A percentile compares a stretch with the other conserved stretches of the same genome.
Evolutionary conservation across 2,888 invertebrate genomes (phyloP).

Genomic region (Tuta absoluta): DNA sequence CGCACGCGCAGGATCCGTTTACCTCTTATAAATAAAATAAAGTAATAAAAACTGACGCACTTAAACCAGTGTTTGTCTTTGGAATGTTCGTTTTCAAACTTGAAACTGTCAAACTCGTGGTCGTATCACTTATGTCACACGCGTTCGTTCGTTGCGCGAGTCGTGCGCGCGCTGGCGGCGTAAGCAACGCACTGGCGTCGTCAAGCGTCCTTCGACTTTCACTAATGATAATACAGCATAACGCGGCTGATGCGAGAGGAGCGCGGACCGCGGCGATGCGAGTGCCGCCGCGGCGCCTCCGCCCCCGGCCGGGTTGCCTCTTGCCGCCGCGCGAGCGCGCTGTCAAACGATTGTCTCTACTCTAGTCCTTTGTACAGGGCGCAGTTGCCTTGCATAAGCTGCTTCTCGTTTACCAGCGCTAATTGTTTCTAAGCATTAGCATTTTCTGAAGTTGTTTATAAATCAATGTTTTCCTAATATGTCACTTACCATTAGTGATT

Average conservation of each 20-base stretch:
- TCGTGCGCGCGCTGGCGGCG: constrained; percentile 42
- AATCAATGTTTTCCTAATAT: constrained; percentile 22
- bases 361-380: constrained; percentile 36
- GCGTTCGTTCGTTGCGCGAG: constrained; percentile 33
- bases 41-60: constrained; percentile 33
- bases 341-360: constrained; percentile 41
- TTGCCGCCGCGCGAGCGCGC: constrained; percentile 7
- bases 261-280: not conserved
- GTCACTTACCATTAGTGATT: not conserved
- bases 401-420: constrained; percentile 32
- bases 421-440: constrained; percentile 44
- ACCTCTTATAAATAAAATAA: constrained; percentile 28
- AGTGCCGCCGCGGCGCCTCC: not conserved
- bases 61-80: constrained; percentile 34
- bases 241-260: constrained; percentile 25
- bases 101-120: constrained; percentile 32
- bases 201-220: constrained; percentile 73
- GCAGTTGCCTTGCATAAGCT: constrained; percentile 46
- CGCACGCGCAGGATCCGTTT: constrained; percentile 19
- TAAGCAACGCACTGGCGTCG: constrained; percentile 56
- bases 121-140: constrained; percentile 21
- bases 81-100: constrained; percentile 27
- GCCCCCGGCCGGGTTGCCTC: not conserved
- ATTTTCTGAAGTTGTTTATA: constrained; percentile 41
- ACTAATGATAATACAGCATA: constrained; percentile 59